Evolutionary conservation across 2,888 invertebrate species (phyloP), one percentile per base, ranked within the genome.

Genomic region (Hirtodrosophila duncani): DNA sequence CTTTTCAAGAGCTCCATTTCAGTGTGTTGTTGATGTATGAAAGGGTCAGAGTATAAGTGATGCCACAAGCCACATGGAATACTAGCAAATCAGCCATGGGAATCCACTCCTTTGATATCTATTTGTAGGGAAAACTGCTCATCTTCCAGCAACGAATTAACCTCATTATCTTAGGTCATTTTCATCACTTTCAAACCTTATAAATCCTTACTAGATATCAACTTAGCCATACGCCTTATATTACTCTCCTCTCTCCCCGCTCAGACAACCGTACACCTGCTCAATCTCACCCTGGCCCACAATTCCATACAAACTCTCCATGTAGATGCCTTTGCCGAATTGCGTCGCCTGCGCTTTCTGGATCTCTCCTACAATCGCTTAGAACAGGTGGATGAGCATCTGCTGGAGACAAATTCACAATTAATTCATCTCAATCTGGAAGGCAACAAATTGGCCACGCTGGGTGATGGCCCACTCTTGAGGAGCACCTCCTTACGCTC

Each of bases 241-340:
- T 24, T 7, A 24, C 20, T 6, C 7, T 6, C 5, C 5, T 20
- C 24, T 13, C 20, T 10, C 0, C 3, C 14, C 7, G 5, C 10
- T 6, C 30, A 86, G 86, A 77, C 51, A 14, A 82, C 81, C 3
- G 45, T 58, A 2, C 74, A 84, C 31, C 34, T 87, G 1, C 30
- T 81, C 0, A 84, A 84, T 48, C 62, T 87, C 3, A 80, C 81
- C 1, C 48, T 87, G 11, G 70, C 91, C 0, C 88, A 90, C 78
- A 92, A 92, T 83, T 87, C 89, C 50, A 89, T 92, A 34, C 89
- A 89, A 62, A 90, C 91, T 80, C 88, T 92, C 34, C 90, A 91
- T 6, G 81, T 91, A 41, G 89, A 91, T 62, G 90, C 91, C 0
- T 91, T 92, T 70, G 83, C 87, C 0, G 88, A 89, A 0, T 59